Evolutionary conservation across 30 jellyfish, hydroid and myxozoan genomes (phyloP), one percentile per base, ranked within the genome.

Genomic region (Haliclystus octoradiatus): DNA sequence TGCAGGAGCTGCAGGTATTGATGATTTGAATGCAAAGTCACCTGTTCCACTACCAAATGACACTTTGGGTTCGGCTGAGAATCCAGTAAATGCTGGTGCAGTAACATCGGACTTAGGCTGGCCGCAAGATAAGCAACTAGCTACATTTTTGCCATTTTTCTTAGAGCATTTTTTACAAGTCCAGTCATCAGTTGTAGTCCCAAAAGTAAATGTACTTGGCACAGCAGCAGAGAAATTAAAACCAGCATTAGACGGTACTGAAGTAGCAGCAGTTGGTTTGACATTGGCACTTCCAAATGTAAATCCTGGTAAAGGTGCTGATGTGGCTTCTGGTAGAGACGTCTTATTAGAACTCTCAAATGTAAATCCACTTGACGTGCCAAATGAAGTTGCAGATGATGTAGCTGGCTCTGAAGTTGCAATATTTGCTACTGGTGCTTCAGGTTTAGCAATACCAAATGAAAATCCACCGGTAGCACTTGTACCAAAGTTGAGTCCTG

Each of bases 61-160:
- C 9, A 26, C 12, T 7, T 22, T 51, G 13, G 69, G 0, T 22
- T 28, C 26, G 50, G 32, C 34, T 49, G 64, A 22, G 25, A 68
- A 52, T 4, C 22, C 28, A 2, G 62, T 30, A 28, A 46, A 34
- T n/a, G 46, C 50, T 40, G 13, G 52, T 72, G 31, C n/a, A 12
- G 84, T 47, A 0, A 15, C 26, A 4, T 35, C 61, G 3, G 91
- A 73, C 30, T 72, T 80, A 13, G 31, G 0, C 9, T 80, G 34
- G 27, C 70, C 1, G 52, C 94, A 80, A 28, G 88, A 89, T 46
- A 50, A 52, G 60, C 94, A 80, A 3, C 25, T 49, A 26, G 26
- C 65, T 28, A 15, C 29, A 1, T 72, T 73, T 25, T 69, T 14
- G 13, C 30, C 62, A 34, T 80, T 80, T 53, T 62, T 33, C 7